These are phyloP conservation scores for Lordiphosa fenestrarum DNA, from an alignment of 2,888 invertebrate species.

Conservation along the genomic window DNA sequence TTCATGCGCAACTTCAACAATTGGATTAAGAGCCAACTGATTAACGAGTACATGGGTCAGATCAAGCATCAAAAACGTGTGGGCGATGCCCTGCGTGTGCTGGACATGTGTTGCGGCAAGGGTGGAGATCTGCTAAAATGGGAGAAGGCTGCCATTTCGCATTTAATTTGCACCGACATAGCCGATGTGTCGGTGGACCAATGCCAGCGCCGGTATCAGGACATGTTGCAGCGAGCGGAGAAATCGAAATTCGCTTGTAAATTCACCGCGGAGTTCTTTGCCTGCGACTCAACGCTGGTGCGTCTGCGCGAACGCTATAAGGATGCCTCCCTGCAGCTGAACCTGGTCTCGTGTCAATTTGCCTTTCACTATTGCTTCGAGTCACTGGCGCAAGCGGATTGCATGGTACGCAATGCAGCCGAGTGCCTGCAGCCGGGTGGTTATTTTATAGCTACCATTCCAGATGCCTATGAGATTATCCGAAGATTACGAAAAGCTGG, in stretches of 20 bases:
- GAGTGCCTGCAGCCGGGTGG: conserved; percentile 94
- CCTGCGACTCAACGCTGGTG: conserved; percentile 94
- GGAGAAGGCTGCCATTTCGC: conserved; percentile 89
- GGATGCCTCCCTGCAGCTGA: conserved; percentile 89
- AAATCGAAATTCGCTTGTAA: conserved; percentile 79
- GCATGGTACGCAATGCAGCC: conserved; percentile 95
- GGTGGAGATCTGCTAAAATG: conserved; percentile 99
- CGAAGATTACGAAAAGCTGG: conserved; percentile 84
- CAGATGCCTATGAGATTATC: conserved; percentile 95
- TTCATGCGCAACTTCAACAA: conserved; percentile 98
- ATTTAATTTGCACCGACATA: conserved; percentile 95
- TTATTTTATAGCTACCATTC: conserved; percentile 97
- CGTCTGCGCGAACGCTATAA: conserved; percentile 88
- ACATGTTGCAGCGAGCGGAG: conserved; percentile 81
- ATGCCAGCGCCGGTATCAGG: conserved; percentile 90
- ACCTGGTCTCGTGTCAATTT: conserved; percentile 98
- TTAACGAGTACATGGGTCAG: conserved; percentile 89
- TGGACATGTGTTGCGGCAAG: conserved; percentile 99
- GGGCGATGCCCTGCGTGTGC: conserved; percentile 86
- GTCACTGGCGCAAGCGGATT: conserved; percentile 91
- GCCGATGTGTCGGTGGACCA: conserved; percentile 96
- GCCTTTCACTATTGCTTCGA: conserved; percentile 99
- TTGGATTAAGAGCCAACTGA: conserved; percentile 98
- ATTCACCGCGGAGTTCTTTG: conserved; percentile 94
- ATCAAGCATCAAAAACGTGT: conserved; percentile 84